Conservation (phyloP, 2,888 invertebrate genomes). For the Petrolisthes cinctipes region DNA sequence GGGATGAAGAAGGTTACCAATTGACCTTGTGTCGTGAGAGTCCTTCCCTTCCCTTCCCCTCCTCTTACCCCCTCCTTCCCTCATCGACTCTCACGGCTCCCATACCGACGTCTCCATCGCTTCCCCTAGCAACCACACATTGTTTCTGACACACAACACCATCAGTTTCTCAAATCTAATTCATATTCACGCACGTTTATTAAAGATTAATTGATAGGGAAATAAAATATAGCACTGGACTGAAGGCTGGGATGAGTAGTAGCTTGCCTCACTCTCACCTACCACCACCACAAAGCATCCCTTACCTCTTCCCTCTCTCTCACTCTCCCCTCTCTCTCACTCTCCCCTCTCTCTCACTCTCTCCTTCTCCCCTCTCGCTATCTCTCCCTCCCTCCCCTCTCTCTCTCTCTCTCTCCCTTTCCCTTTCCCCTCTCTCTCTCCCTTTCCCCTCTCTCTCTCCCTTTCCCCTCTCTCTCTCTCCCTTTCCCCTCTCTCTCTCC, state of each 20-base stretch:
- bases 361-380: not conserved
- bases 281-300: not conserved
- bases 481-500: not conserved
- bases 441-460: not conserved
- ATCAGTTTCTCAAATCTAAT: not conserved
- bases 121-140: too few species aligned
- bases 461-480: not conserved
- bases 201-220: not conserved
- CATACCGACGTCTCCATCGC: not conserved
- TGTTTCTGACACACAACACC: not conserved
- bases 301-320: not conserved
- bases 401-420: not conserved
- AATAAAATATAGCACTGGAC: not conserved
- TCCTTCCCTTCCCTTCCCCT: not conserved
- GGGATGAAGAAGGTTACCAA: not conserved
- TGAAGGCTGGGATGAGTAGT: not conserved
- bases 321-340: not conserved
- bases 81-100: not conserved
- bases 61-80: not conserved
- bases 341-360: not conserved
- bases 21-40: not conserved
- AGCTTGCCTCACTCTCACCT: not conserved
- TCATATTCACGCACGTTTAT: not conserved
- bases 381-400: not conserved
- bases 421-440: not conserved